Conservation (phyloP, 2,888 invertebrate species). For the Synergus japonicus region DNA sequence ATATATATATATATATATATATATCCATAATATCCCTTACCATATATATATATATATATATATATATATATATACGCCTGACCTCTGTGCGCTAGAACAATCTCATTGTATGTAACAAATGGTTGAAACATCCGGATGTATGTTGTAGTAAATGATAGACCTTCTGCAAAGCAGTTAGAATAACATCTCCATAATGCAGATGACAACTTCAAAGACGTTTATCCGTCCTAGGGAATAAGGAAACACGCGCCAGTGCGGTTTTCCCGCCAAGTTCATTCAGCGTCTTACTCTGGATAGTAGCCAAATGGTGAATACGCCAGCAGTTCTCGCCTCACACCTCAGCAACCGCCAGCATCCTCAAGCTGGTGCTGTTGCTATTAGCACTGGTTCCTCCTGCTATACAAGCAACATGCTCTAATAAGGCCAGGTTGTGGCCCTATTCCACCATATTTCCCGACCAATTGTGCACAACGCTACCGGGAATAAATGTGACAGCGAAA, state of each 20-base stretch:
- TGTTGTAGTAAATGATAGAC: background rate
- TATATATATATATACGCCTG: too few relatives aligned
- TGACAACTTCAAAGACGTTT: constrained; percentile 32
- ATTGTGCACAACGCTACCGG: constrained; percentile 63
- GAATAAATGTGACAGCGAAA: constrained; percentile 67
- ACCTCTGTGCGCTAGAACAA: too few relatives aligned
- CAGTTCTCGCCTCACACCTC: constrained; percentile 54
- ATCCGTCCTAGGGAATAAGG: constrained; percentile 52
- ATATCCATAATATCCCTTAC: too few relatives aligned
- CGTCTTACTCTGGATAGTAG: constrained; percentile 72
- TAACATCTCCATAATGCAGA: background rate
- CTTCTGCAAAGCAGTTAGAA: background rate
- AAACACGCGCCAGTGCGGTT: constrained; percentile 60
- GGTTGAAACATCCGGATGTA: background rate
- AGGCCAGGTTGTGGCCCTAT: constrained; percentile 65
- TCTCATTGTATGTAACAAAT: background rate
- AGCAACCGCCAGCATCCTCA: constrained; percentile 52
- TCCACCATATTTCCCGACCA: constrained; percentile 66
- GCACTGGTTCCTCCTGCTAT: constrained; percentile 44
- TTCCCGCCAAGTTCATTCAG: constrained; percentile 76
- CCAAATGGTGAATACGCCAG: constrained; percentile 71
- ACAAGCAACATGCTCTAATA: constrained; percentile 61
- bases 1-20: too few relatives aligned
- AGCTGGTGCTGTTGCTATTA: constrained; percentile 49
- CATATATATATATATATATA: too few relatives aligned